Base-by-base conservation (phyloP, 1,140 invertebrate species). In the Lordiphosa clarofinis region DNA sequence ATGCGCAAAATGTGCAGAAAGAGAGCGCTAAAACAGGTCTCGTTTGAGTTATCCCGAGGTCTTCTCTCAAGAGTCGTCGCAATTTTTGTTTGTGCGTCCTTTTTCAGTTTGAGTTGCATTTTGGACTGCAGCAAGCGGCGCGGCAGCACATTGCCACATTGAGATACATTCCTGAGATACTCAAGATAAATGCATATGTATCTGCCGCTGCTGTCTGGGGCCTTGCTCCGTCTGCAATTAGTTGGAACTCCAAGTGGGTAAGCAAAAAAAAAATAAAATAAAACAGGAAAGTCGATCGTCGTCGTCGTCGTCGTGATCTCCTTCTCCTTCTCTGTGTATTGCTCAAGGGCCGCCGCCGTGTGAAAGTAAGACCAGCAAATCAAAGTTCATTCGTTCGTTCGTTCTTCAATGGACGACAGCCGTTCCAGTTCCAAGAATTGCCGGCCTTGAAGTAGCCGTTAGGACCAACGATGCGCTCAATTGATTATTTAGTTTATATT, bases 401-500 rank as follows among this genome's bases (percentile, higher is more conserved):
- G 74, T 73, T 79, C 64, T 69, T 79, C 59, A 79, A 79, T 79
- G 74, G 58, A 69, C 47, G 56, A 37, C 59, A 40, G 52, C 65
- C 66, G 67, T 62, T 62, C 57, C 57, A 63, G 69, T 79, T 79
- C 74, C 69, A 70, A 65, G 74, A 79, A 79, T 65, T 44, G 69
- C 62, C 65, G 74, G 74, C 74, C 74, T 79, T 73, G 74, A 79
- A 78, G 74, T 78, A 78, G 74, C 74, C 74, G 74, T 79, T 78
- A 78, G 74, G 74, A 69, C 54, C 42, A 21, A 78, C 63, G 73
- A 67, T 71, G 69, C 74, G 70, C 75, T 81, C 75, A 81, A 79
- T 74, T 79, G 75, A 81, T 78, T 79, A 79, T 79, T 79, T 79
- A 79, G 74, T 79, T 79, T 79, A 79, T 79, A 79, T 79, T 79